Evolutionary conservation across 2,113 vertebrate genomes (phyloP).

Genomic region (Romanogobio albipinnatus): DNA sequence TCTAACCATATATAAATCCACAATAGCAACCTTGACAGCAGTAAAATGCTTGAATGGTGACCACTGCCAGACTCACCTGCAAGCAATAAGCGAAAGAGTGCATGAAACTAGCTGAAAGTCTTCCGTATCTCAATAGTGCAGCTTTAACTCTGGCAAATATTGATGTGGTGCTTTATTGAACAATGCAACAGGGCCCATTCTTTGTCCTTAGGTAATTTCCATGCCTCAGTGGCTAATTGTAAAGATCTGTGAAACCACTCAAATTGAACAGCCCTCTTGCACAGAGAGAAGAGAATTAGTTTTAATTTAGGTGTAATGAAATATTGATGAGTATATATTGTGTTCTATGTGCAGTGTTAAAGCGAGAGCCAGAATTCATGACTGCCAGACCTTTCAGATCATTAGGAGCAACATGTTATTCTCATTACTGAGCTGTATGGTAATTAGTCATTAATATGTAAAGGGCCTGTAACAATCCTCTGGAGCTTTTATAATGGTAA

Average conservation of each 20-base stretch:
- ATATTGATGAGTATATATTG: constrained; percentile 48
- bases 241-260: constrained; percentile 12
- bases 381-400: constrained; percentile 36
- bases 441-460: constrained; percentile 53
- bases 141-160: constrained; percentile 24
- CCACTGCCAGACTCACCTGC: not conserved
- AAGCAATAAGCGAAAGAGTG: not conserved
- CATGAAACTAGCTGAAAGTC: not conserved
- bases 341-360: constrained; percentile 29
- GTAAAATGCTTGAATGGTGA: not conserved
- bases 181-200: not conserved
- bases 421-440: constrained; percentile 11
- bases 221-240: constrained; percentile 3
- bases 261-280: constrained; percentile 27
- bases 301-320: constrained; percentile 45
- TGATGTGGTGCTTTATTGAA: constrained; percentile 14
- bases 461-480: constrained; percentile 21
- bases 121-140: not conserved
- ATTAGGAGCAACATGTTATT: constrained; percentile 47
- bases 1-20: too few species aligned
- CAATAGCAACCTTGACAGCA: not conserved
- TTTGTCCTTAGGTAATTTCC: constrained; percentile 29
- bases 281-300: constrained; percentile 36
- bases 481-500: constrained; percentile 25
- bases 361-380: constrained; percentile 10